Conservation (phyloP, 37 sponge, comb jelly and placozoan species). For the Haliclona indistincta region DNA sequence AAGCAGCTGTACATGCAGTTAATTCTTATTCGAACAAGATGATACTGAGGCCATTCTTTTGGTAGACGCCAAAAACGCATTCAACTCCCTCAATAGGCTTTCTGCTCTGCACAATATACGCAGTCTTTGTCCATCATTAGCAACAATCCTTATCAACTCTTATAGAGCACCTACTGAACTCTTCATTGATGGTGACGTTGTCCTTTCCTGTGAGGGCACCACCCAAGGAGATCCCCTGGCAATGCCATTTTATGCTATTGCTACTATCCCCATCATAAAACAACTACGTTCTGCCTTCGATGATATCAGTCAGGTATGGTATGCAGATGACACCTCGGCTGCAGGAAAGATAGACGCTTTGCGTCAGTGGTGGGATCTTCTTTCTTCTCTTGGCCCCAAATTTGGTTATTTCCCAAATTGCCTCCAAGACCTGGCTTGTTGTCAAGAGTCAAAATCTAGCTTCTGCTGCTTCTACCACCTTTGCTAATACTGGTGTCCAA, state of each 20-base stretch:
- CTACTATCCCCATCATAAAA: no score
- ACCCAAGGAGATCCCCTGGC: slow-evolving; percentile 57
- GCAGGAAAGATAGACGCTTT: neutral
- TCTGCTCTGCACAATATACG: slow-evolving; percentile 38
- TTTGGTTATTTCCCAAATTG: slow-evolving; percentile 50
- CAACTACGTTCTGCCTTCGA: slow-evolving; percentile 17
- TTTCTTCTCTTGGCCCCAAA: slow-evolving; percentile 26
- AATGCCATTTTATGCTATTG: slow-evolving; percentile 47
- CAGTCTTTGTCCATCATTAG: slow-evolving; percentile 24
- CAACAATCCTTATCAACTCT: slow-evolving; percentile 35
- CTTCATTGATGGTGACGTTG: slow-evolving; percentile 35
- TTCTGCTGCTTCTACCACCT: neutral
- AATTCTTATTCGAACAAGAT: slow-evolving; percentile 11
- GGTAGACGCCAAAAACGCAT: no score
- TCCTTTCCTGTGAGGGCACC: no score
- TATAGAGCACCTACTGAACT: slow-evolving; percentile 42
- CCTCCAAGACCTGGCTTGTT: slow-evolving; percentile 41
- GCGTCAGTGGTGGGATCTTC: slow-evolving; percentile 41
- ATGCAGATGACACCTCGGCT: no score
- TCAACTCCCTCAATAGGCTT: neutral
- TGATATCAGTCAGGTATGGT: no score
- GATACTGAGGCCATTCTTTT: no score
- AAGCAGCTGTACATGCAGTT: slow-evolving; percentile 55
- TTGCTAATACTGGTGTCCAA: neutral
- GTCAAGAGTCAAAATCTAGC: slow-evolving; percentile 1